These are phyloP conservation scores for Catharus fuscescens DNA, from an alignment of 2,113 vertebrate species.

Conservation along the genomic window DNA sequence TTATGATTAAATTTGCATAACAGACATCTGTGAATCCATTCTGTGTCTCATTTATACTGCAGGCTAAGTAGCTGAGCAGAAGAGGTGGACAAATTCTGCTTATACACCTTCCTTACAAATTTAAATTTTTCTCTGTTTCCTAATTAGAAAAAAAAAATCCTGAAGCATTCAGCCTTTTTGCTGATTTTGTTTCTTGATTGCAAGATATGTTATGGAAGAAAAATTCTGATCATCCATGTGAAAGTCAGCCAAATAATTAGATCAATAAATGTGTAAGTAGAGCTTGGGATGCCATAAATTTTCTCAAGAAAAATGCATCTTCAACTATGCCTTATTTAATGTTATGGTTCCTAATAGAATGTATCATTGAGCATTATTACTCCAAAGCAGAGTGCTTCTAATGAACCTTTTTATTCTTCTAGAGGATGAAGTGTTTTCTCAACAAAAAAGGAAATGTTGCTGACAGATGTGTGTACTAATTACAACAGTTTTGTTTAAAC, in stretches of 20 bases:
- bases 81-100: background rate
- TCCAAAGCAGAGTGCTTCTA: background rate
- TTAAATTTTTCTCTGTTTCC: background rate
- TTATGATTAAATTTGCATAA: background rate
- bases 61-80: background rate
- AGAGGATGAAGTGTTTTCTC: background rate
- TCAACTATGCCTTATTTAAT: background rate
- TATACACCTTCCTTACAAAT: background rate
- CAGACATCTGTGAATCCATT: background rate
- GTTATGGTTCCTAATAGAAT: background rate
- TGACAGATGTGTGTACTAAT: background rate
- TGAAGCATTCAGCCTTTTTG: background rate
- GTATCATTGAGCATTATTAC: background rate
- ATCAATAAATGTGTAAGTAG: background rate
- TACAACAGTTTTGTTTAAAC: background rate
- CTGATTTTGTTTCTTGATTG: background rate
- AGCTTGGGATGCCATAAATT: background rate
- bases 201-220: background rate
- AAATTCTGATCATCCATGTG: background rate
- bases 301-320: background rate
- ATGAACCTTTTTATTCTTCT: background rate
- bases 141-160: background rate
- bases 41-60: background rate
- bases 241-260: background rate
- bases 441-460: background rate